These are phyloP conservation scores for Onychostoma macrolepis DNA, from an alignment of 2,113 vertebrate genomes.

Conservation along the genomic window DNA sequence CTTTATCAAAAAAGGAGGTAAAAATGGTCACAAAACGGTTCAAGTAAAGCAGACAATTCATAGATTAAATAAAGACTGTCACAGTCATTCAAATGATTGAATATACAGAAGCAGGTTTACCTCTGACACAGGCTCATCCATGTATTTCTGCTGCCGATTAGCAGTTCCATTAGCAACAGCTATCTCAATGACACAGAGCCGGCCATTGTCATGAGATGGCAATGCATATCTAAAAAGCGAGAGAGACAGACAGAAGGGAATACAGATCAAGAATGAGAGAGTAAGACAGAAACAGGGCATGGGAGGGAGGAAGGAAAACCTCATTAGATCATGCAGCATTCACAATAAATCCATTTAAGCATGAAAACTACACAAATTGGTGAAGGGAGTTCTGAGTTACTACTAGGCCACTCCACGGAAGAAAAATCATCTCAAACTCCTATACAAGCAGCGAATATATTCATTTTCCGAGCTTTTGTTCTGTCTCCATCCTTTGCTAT, in stretches of 20 bases:
- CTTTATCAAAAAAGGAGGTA: background rate
- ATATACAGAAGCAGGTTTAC: conserved; percentile 66
- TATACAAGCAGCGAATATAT: background rate
- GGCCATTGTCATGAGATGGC: conserved; percentile 70
- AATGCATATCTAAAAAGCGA: conserved; percentile 78
- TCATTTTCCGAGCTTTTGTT: conserved; percentile 14
- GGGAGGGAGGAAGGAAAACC: conserved; percentile 66
- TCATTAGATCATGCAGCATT: conserved; percentile 64
- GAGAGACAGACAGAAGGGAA: conserved; percentile 64
- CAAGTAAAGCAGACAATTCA: background rate
- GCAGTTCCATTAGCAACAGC: conserved; percentile 73
- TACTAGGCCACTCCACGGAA: conserved; percentile 56
- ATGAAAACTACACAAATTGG: conserved; percentile 66
- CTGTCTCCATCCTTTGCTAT: conserved; percentile 7
- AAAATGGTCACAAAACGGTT: background rate
- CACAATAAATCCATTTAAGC: conserved; percentile 71
- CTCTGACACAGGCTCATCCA: conserved; percentile 70
- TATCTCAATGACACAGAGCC: conserved; percentile 83
- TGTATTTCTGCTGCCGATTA: conserved; percentile 68
- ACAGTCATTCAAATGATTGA: background rate
- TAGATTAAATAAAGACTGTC: background rate
- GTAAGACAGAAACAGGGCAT: conserved; percentile 52
- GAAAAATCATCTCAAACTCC: conserved; percentile 20
- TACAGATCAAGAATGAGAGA: conserved; percentile 58
- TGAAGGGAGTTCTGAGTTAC: conserved; percentile 49